Conservation (phyloP, 2,888 invertebrate genomes). For the Invenusta paracnida region DNA sequence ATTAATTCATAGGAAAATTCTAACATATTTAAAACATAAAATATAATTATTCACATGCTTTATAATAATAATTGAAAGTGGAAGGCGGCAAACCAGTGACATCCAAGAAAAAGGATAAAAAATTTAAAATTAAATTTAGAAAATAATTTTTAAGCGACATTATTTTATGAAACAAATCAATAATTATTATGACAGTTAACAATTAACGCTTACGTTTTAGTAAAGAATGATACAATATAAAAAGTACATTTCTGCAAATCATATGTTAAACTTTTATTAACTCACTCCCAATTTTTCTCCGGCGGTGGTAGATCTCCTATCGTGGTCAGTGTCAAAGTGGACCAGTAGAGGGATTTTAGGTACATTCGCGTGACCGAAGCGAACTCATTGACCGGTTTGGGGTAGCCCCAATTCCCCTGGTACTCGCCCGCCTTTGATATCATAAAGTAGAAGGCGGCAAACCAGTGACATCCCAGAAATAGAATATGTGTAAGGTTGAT, state of each 20-base stretch:
- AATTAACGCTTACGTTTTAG: too few relatives aligned
- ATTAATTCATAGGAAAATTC: too few relatives aligned
- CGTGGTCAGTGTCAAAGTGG: constrained; percentile 86
- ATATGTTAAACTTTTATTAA: too few relatives aligned
- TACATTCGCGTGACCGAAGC: constrained; percentile 84
- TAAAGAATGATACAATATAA: too few relatives aligned
- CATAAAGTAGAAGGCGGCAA: constrained; percentile 91
- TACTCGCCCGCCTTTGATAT: constrained; percentile 69
- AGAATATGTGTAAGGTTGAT: constrained; percentile 89
- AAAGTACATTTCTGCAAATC: too few relatives aligned
- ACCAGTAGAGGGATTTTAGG: constrained; percentile 90
- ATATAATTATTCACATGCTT: too few relatives aligned
- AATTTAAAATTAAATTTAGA: too few relatives aligned
- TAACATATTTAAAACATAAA: too few relatives aligned
- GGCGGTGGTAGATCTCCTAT: constrained; percentile 92
- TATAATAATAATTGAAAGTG: too few relatives aligned
- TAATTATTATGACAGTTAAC: too few relatives aligned
- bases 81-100: constrained; percentile 96
- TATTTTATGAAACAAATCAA: too few relatives aligned
- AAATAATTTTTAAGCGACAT: too few relatives aligned
- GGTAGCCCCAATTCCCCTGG: constrained; percentile 64
- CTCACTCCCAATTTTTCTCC: constrained; percentile 92
- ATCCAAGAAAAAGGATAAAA: constrained; percentile 83
- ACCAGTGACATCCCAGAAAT: constrained; percentile 90
- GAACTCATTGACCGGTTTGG: constrained; percentile 70